Evolutionary conservation across 1,140 invertebrate genomes (phyloP).

Genomic region (Dendrolimus kikuchii): DNA sequence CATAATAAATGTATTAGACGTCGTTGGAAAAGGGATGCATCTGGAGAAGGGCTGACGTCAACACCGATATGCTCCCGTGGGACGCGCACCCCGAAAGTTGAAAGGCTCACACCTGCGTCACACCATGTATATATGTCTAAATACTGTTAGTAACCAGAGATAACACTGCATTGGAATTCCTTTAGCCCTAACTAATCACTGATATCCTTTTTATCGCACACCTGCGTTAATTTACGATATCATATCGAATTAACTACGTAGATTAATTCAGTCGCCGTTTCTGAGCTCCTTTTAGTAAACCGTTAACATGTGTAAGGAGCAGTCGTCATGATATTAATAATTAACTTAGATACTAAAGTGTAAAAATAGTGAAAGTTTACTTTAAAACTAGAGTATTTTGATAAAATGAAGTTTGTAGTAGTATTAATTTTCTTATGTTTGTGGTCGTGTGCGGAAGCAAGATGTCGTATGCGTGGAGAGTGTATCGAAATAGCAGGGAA

Average conservation of each 20-base stretch:
- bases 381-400: not conserved
- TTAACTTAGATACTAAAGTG: not conserved
- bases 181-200: constrained; percentile 9
- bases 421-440: constrained; percentile 1
- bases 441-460: constrained; percentile 26
- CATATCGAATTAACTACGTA: constrained; percentile 32
- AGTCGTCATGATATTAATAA: not conserved
- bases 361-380: not conserved
- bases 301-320: not conserved
- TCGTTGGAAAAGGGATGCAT: constrained; percentile 14
- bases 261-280: constrained; percentile 15
- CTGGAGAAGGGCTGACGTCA: constrained; percentile 7
- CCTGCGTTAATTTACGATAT: constrained; percentile 45
- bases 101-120: not conserved
- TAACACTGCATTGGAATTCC: no score
- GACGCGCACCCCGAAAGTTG: not conserved
- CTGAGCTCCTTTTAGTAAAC: constrained; percentile 15
- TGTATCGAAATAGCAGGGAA: constrained; percentile 30
- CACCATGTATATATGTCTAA: not conserved
- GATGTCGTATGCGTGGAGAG: constrained; percentile 41
- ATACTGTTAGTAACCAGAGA: no score
- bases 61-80: constrained; percentile 2
- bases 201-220: constrained; percentile 28
- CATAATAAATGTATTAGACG: constrained; percentile 29
- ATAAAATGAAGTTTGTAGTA: constrained; percentile 22